Percentiles rank a stretch among this genome's conserved stretches.
phyloP scores from a whole-genome alignment of 2,113 vertebrate genomes.

The Caranx melampygus region DNA sequence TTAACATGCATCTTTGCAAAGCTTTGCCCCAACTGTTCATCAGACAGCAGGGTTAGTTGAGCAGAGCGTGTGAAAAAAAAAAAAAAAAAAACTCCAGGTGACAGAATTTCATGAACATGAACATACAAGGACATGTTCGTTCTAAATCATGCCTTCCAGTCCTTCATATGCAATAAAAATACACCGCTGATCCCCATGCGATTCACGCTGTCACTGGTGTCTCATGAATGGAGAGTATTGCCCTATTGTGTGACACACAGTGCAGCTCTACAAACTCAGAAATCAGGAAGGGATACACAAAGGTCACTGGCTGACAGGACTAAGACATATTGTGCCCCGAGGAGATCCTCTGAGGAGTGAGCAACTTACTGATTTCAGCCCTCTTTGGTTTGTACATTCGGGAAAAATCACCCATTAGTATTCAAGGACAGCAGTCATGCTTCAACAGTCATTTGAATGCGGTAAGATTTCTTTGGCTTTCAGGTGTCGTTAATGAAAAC shows the following conservation, averaged over 20 bases:
- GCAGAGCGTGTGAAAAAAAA: constrained; percentile 12
- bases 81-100: constrained; percentile 1
- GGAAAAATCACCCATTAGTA: constrained; percentile 55
- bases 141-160: constrained; percentile 32
- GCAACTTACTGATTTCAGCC: constrained; percentile 66
- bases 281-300: constrained; percentile 73
- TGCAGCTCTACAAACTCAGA: constrained; percentile 67
- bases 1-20: constrained; percentile 64
- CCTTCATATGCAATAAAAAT: constrained; percentile 43
- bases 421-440: constrained; percentile 72
- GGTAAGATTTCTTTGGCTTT: constrained; percentile 58
- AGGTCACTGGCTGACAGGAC: constrained; percentile 78
- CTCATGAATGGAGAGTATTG: constrained; percentile 68
- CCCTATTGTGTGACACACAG: constrained; percentile 68
- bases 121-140: constrained; percentile 39
- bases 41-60: constrained; percentile 39
- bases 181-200: constrained; percentile 27
- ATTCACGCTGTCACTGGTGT: constrained; percentile 46
- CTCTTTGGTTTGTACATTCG: constrained; percentile 36
- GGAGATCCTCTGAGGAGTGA: constrained; percentile 72
- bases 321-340: constrained; percentile 74
- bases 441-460: constrained; percentile 66
- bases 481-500: constrained; percentile 62
- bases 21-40: constrained; percentile 47
- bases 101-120: constrained; percentile 23